A percentile compares a stretch with the other conserved stretches of the same genome.
Conservation (phyloP, 2,113 vertebrate species). For the Arenaria interpres region DNA sequence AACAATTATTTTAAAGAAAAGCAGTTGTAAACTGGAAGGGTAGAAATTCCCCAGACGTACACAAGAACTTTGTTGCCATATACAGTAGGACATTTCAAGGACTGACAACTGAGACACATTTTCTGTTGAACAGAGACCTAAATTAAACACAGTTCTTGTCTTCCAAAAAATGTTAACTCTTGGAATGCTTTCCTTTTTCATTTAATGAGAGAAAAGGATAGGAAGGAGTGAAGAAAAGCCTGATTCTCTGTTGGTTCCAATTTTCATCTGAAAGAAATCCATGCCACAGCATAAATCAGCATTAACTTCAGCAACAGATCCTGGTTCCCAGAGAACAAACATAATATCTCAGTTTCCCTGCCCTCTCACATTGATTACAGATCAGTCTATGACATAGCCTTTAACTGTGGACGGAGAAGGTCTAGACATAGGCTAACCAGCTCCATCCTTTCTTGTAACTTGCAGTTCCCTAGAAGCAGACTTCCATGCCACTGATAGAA, state of each 20-base stretch:
- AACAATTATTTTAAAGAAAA: constrained; percentile 53
- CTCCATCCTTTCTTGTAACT: neutral
- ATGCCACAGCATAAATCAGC: neutral
- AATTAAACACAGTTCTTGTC: neutral
- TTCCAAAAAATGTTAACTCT: neutral
- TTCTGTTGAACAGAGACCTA: neutral
- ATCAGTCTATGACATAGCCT: neutral
- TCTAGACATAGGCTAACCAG: neutral
- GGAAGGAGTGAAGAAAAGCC: neutral
- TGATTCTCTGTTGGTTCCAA: neutral
- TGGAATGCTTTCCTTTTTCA: neutral
- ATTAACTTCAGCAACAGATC: neutral
- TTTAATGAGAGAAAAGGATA: neutral
- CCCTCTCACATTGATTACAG: neutral
- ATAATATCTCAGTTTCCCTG: neutral
- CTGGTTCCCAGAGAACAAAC: neutral
- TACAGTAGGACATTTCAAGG: neutral
- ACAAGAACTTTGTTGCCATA: neutral
- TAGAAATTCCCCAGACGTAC: neutral
- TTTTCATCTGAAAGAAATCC: neutral
- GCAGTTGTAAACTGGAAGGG: neutral
- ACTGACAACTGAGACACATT: neutral
- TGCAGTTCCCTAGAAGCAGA: neutral
- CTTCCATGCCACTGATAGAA: neutral
- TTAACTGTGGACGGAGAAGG: neutral